phyloP scores from a whole-genome alignment of 2,113 vertebrate species.

The Oenanthe melanoleuca region DNA sequence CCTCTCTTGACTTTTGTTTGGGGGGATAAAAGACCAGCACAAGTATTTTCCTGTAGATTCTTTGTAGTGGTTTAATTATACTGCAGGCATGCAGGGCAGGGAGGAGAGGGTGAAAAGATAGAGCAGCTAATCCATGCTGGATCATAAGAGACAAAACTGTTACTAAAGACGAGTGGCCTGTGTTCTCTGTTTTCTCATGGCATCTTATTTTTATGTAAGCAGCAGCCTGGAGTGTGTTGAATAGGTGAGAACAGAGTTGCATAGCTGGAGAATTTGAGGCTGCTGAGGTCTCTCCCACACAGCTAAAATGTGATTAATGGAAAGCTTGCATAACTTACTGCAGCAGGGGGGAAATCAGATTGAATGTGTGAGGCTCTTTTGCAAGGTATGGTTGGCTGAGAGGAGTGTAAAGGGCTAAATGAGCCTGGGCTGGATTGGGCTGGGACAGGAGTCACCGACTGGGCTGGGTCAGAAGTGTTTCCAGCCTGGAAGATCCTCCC shows the following conservation, averaged over 20 bases:
- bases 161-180: constrained; percentile 34
- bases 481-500: background rate
- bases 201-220: constrained; percentile 11
- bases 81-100: background rate
- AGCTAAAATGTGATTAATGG: constrained; percentile 31
- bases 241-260: constrained; percentile 3
- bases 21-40: background rate
- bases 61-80: constrained; percentile 51
- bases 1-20: background rate
- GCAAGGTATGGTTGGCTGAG: background rate
- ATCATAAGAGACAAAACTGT: constrained; percentile 13
- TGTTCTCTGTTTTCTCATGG: constrained; percentile 41
- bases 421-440: background rate
- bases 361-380: background rate
- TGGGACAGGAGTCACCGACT: rapidly evolving
- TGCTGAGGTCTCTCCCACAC: constrained; percentile 27
- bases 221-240: constrained; percentile 41
- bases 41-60: constrained; percentile 23
- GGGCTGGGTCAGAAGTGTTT: background rate
- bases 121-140: constrained; percentile 23
- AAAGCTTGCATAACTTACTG: constrained; percentile 36
- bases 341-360: background rate
- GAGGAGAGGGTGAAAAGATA: background rate
- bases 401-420: background rate
- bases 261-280: background rate